A percentile compares a stretch with the other conserved stretches of the same genome.
Evolutionary conservation across 2,888 invertebrate species (phyloP).

Genomic region (Colostygia pectinataria): DNA sequence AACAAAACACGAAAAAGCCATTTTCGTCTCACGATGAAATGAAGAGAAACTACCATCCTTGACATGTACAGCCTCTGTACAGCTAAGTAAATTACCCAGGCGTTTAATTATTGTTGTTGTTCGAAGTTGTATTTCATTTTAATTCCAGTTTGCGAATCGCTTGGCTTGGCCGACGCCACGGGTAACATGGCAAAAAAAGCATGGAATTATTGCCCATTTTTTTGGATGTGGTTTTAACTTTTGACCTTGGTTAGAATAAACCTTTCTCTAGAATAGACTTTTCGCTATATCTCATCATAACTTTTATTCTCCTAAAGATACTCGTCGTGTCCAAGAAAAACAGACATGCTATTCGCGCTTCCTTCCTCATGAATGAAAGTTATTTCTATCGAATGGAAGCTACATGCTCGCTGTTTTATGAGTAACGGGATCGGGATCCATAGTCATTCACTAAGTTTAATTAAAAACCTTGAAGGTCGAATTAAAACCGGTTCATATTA

Average conservation of each 20-base stretch:
- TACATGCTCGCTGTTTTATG: constrained; percentile 13
- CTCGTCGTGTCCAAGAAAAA: neutral
- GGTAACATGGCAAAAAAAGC: constrained; percentile 13
- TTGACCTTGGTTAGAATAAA: constrained; percentile 5
- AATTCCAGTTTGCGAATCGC: constrained; percentile 31
- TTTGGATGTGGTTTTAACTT: constrained; percentile 10
- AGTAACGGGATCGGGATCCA: constrained; percentile 41
- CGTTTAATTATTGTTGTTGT: constrained; percentile 36
- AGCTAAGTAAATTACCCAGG: constrained; percentile 36
- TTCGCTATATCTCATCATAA: no score
- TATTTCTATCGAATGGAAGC: constrained; percentile 16
- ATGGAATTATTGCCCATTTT: constrained; percentile 24
- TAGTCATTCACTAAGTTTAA: constrained; percentile 35
- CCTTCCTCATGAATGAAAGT: no score
- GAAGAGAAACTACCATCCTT: constrained; percentile 44
- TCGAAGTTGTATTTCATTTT: constrained; percentile 29
- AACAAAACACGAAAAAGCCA: constrained; percentile 52
- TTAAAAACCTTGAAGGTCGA: constrained; percentile 53
- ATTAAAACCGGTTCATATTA: constrained; percentile 53
- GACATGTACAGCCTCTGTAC: constrained; percentile 35
- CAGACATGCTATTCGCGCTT: constrained; percentile 2
- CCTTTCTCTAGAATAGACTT: no score
- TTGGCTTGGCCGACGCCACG: constrained; percentile 17
- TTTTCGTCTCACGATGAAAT: constrained; percentile 42
- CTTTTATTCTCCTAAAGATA: constrained; percentile 8